Conservation (phyloP, 2,888 invertebrate species). For the Frankliniella fusca region DNA sequence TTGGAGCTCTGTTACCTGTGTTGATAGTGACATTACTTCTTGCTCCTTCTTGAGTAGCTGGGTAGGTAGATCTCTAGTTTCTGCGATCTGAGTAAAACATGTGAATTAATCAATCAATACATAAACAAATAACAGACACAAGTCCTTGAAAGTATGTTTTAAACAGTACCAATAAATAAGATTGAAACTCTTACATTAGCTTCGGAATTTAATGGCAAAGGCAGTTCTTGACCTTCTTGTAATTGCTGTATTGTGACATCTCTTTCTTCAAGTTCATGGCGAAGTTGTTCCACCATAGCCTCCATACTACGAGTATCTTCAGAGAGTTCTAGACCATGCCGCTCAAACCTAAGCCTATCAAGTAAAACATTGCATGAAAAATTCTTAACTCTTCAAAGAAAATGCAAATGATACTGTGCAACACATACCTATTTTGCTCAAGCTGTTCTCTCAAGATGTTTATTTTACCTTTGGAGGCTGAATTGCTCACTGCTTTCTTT, state of each 20-base stretch:
- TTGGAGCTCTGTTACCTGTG: neutral
- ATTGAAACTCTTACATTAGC: conserved; percentile 28
- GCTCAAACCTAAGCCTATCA: neutral
- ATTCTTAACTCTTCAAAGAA: neutral
- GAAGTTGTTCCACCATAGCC: conserved; percentile 49
- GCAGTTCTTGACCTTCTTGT: conserved; percentile 40
- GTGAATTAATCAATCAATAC: too few species aligned
- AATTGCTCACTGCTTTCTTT: neutral
- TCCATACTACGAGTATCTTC: conserved; percentile 48
- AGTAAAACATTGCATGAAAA: neutral
- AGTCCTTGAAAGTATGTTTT: neutral
- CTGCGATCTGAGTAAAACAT: conserved; percentile 28
- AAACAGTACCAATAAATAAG: neutral
- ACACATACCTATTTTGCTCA: neutral
- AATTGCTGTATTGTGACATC: conserved; percentile 43
- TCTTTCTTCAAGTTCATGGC: conserved; percentile 50
- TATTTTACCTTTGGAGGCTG: conserved; percentile 6
- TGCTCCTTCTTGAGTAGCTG: neutral
- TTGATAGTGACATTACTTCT: neutral
- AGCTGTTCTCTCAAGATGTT: neutral
- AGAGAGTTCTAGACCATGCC: neutral
- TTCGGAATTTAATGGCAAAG: conserved; percentile 34
- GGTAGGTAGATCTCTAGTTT: neutral
- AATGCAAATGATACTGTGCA: neutral
- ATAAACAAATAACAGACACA: neutral